Base-by-base conservation (phyloP, 2,797 vertebrate genomes). In the Acropternis orthonyx region DNA sequence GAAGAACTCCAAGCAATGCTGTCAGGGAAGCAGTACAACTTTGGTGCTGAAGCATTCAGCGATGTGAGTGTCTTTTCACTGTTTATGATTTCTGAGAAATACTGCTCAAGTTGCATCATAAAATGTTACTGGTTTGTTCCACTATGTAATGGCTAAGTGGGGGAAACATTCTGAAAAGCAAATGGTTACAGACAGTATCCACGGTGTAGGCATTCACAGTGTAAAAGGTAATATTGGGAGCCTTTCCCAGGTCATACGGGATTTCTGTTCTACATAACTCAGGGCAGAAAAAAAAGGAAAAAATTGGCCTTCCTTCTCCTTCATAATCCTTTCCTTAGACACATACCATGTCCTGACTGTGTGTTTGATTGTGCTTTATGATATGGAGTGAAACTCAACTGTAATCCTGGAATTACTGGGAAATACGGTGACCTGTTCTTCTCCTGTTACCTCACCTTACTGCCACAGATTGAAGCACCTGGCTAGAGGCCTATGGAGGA, bases 1-100 rank as follows among this genome's bases (percentile, higher is more conserved):
- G 96, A 96, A 51, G 95, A 97, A 21, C 84, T 98, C 14, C 97
- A 97, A 34, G 96, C 85, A 24, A 96, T 97, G 93, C 58, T 98
- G 8, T 96, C 90, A 55, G 93, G 73, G 58, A 97, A 97, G 68
- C 96, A 97, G 91, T 73, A 97, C 43, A 96, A 79, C 88, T 93
- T 93, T 1, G 66, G 89, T 6, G 39, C 89, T 2, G 96, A 97
- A 39, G 23, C 77, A 0, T 79, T 97, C 72, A 88, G 69, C 0
- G 94, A 97, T 0, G 97, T 97, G 91, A 97, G 95, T 85, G 44
- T 43, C 54, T 91, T 4, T 62, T 67, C 37, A 34, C 13, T 44
- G 9, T 30, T 48, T 52, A 49, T 65, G 4, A 18, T 85, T 69
- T 58, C 51, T 88, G 58, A 83, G 68, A 76, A 71, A 36, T 24